Percentiles rank a stretch among this genome's conserved stretches.
phyloP scores from a whole-genome alignment of 2,113 vertebrate species.

The Sinocyclocheilus anshuiensis region DNA sequence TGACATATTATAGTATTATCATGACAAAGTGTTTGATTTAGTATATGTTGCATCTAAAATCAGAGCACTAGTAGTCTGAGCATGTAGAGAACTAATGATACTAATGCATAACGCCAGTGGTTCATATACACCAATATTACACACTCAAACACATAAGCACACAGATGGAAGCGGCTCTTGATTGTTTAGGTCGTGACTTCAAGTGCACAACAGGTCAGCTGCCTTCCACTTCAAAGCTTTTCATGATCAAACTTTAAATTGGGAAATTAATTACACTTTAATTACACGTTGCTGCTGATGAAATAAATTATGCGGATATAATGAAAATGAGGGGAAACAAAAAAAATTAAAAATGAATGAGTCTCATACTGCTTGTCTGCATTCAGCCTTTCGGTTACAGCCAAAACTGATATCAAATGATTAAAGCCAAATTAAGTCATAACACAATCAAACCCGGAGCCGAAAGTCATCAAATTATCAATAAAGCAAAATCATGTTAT shows the following conservation, averaged over 20 bases:
- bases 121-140: neutral
- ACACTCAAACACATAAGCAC: neutral
- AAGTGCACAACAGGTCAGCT: conserved; percentile 46
- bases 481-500: conserved; percentile 46
- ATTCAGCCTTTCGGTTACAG: conserved; percentile 11
- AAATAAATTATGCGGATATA: conserved; percentile 32
- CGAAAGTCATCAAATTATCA: conserved; percentile 37
- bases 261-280: conserved; percentile 39
- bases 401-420: conserved; percentile 37
- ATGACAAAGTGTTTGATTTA: neutral
- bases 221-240: conserved; percentile 45
- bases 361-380: neutral
- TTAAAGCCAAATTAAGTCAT: conserved; percentile 43
- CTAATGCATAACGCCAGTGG: neutral
- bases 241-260: conserved; percentile 40
- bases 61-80: neutral
- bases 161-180: neutral
- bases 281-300: conserved; percentile 49
- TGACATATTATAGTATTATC: neutral
- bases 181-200: conserved; percentile 37
- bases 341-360: conserved; percentile 19
- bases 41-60: neutral
- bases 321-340: conserved; percentile 15
- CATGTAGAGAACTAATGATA: neutral
- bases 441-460: conserved; percentile 43